phyloP scores from a whole-genome alignment of 1,140 invertebrate species.

The Calliphora vicina region DNA sequence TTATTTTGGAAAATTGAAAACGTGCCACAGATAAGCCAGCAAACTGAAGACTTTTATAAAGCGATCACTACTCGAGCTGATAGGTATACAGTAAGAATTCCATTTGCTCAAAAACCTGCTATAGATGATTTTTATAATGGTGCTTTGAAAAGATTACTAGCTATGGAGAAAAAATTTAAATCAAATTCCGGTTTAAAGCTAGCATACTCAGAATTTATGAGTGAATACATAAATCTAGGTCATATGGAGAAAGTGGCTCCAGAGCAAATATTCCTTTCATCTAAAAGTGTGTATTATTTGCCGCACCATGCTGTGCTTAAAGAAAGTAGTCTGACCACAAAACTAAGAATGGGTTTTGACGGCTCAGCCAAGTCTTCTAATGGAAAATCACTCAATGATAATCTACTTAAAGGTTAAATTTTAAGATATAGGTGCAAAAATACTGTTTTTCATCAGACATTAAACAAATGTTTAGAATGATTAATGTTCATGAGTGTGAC shows the following conservation, averaged over 20 bases:
- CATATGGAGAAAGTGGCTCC: not conserved
- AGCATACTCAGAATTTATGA: constrained; percentile 33
- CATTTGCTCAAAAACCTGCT: not conserved
- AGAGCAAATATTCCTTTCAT: not conserved
- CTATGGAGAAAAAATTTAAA: not conserved
- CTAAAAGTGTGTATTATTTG: constrained; percentile 36
- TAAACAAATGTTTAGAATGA: not conserved
- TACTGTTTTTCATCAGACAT: not conserved
- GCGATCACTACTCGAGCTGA: not conserved
- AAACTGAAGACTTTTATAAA: not conserved
- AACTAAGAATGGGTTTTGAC: constrained; percentile 50
- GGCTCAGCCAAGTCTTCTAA: constrained; percentile 42
- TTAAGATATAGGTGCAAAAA: constrained; percentile 42
- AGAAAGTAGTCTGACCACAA: constrained; percentile 51
- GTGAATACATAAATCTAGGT: constrained; percentile 36
- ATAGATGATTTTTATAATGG: not conserved
- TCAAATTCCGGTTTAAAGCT: not conserved
- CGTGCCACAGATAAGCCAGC: not conserved
- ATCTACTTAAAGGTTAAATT: not conserved
- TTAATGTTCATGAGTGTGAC: not conserved
- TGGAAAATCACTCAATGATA: constrained; percentile 52
- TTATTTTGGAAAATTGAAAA: not conserved
- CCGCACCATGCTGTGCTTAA: constrained; percentile 56
- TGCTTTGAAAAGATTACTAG: not conserved
- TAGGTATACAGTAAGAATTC: not conserved